phyloP scores from a whole-genome alignment of 2,113 vertebrate genomes.

The Pollimyrus isidori region DNA sequence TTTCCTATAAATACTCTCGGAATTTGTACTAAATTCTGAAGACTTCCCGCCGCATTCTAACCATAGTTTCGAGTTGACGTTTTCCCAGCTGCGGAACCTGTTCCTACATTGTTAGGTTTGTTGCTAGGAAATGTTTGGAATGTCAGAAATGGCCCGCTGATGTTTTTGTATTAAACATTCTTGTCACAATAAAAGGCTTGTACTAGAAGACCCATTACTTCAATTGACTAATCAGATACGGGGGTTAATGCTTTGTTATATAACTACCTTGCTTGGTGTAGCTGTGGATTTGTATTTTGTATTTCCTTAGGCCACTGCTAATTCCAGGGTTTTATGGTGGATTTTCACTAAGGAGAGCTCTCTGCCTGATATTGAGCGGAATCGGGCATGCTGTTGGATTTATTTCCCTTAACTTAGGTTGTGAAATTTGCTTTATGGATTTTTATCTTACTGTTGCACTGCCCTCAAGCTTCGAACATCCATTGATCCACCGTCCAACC shows the following conservation, averaged over 20 bases:
- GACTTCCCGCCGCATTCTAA: neutral
- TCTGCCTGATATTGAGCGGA: neutral
- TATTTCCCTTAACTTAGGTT: neutral
- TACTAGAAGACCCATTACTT: neutral
- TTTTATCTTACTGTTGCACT: neutral
- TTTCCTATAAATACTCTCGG: neutral
- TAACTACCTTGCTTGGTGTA: neutral
- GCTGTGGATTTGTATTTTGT: neutral
- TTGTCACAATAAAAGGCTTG: neutral
- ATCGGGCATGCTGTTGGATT: neutral
- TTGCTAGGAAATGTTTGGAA: constrained; percentile 8
- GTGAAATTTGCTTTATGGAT: neutral
- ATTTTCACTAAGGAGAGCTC: neutral
- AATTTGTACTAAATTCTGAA: neutral
- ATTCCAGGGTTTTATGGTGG: neutral
- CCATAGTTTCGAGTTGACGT: neutral
- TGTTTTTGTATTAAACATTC: neutral
- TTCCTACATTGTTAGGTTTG: neutral
- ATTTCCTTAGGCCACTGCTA: neutral
- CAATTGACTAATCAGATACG: neutral
- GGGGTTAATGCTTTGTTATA: neutral
- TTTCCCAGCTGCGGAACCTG: neutral
- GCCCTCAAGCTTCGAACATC: neutral
- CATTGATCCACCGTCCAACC: neutral
- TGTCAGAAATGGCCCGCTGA: neutral